These are phyloP conservation scores for Quiscalus mexicanus DNA, from an alignment of 2,113 vertebrate genomes.

Conservation along the genomic window DNA sequence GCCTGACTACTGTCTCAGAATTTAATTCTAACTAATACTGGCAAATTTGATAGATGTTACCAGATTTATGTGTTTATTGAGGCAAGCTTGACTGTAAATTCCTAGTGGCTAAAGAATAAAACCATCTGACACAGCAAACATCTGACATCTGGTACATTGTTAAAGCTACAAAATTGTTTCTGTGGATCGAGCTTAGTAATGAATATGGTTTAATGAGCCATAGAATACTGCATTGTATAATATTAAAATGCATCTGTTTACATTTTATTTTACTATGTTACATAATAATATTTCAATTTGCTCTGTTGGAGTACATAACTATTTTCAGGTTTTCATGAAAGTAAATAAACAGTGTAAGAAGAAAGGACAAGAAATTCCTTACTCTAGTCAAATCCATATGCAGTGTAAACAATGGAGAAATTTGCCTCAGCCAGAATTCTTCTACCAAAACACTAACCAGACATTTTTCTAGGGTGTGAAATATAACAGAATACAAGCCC, in stretches of 20 bases:
- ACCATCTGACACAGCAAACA: slow-evolving; percentile 26
- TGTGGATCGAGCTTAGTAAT: slow-evolving; percentile 43
- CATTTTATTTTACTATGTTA: slow-evolving; percentile 51
- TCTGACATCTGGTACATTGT: slow-evolving; percentile 57
- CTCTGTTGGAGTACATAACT: background rate
- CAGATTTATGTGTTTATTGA: background rate
- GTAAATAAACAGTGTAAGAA: background rate
- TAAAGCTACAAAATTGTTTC: slow-evolving; percentile 42
- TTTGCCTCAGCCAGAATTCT: background rate
- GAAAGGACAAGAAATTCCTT: background rate
- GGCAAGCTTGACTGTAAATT: slow-evolving; percentile 9
- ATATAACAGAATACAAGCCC: background rate
- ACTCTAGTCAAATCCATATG: background rate
- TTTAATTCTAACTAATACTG: background rate
- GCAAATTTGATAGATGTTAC: background rate
- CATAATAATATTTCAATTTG: slow-evolving; percentile 48
- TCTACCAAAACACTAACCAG: background rate
- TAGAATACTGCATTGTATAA: slow-evolving; percentile 31
- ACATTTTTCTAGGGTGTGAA: background rate
- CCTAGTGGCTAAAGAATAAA: slow-evolving; percentile 42
- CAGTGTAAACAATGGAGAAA: background rate
- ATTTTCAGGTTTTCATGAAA: slow-evolving; percentile 15
- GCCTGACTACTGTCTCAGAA: background rate
- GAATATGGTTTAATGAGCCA: slow-evolving; percentile 66
- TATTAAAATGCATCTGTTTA: slow-evolving; percentile 68